Conservation (phyloP, 1,140 invertebrate species). For the Mesaphorura yosii region DNA sequence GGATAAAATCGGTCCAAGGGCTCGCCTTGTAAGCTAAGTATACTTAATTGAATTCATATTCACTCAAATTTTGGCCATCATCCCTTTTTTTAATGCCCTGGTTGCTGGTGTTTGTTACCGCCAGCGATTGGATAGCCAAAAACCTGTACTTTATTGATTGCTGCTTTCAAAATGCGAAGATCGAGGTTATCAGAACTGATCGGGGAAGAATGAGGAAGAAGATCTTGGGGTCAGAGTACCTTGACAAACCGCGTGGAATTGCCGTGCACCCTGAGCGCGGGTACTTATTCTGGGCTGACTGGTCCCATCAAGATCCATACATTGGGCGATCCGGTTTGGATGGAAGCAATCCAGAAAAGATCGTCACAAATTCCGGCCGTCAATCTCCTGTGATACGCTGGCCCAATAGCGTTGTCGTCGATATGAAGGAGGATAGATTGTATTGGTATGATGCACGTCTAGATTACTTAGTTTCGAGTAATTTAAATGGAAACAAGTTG, state of each 20-base stretch:
- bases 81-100: too few species aligned
- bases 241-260: conserved; percentile 75
- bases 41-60: too few species aligned
- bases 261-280: conserved; percentile 73
- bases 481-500: conserved; percentile 68
- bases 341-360: conserved; percentile 55
- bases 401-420: conserved; percentile 79
- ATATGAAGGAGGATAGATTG: conserved; percentile 64
- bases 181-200: conserved; percentile 66
- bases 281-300: conserved; percentile 86
- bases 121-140: conserved; percentile 88
- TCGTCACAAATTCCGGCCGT: conserved; percentile 47
- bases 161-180: conserved; percentile 51
- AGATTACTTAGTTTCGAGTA: conserved; percentile 72
- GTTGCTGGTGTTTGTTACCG: too few species aligned
- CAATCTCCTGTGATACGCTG: conserved; percentile 55
- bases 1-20: conserved; percentile 74
- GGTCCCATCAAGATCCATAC: conserved; percentile 61
- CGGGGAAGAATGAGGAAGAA: conserved; percentile 62
- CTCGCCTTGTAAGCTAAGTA: too few species aligned
- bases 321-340: conserved; percentile 77
- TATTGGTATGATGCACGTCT: conserved; percentile 77
- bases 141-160: conserved; percentile 86
- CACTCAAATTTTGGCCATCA: too few species aligned
- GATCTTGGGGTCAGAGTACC: conserved; percentile 53